phyloP scores from a whole-genome alignment of 2,797 vertebrate species.

The Peromyscus attwateri region DNA sequence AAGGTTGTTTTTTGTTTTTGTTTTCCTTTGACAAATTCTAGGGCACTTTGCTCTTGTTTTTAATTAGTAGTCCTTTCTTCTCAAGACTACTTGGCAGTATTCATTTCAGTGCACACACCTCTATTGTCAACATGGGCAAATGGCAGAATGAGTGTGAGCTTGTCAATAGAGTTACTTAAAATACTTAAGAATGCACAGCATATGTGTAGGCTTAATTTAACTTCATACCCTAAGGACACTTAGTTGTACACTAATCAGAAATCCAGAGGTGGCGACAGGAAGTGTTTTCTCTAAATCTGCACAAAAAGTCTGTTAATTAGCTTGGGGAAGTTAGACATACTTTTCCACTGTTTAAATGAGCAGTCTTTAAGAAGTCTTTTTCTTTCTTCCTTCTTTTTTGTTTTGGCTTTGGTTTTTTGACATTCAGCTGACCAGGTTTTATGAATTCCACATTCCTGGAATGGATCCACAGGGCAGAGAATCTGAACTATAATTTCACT shows the following conservation, averaged over 20 bases:
- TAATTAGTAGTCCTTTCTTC: neutral
- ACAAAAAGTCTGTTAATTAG: conserved; percentile 53
- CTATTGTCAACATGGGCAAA: neutral
- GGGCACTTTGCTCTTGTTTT: neutral
- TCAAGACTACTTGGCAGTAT: neutral
- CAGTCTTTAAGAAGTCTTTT: neutral
- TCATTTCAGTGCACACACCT: neutral
- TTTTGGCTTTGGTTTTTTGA: neutral
- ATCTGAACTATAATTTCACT: neutral
- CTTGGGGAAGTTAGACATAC: neutral
- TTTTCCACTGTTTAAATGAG: conserved; percentile 27
- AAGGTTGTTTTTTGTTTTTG: neutral
- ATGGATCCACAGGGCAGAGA: neutral
- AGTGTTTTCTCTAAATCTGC: conserved; percentile 59
- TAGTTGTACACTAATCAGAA: conserved; percentile 63
- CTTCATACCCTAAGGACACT: conserved; percentile 33
- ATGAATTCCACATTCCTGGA: neutral
- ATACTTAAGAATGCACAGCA: conserved; percentile 45
- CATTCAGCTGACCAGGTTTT: neutral
- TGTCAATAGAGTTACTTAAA: conserved; percentile 58
- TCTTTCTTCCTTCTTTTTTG: neutral
- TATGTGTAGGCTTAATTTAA: conserved; percentile 62
- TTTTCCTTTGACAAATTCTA: neutral
- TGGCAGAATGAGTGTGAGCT: neutral
- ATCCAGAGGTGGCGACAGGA: conserved; percentile 53